Base-by-base conservation (phyloP, 92 coral and sea anemone species). In the Parazoanthus atlanticus region DNA sequence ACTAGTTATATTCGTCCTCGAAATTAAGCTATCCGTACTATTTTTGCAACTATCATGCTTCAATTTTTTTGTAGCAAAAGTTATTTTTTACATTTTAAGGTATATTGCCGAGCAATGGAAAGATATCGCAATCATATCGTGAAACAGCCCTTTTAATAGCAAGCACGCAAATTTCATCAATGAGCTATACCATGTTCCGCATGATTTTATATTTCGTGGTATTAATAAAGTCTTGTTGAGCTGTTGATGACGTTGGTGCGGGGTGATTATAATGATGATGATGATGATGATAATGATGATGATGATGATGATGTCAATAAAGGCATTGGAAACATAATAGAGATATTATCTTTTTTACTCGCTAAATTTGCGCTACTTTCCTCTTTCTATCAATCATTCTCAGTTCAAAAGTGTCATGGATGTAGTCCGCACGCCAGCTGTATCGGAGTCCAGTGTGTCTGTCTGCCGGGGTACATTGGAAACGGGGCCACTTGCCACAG, bases 341-440 rank as follows among this genome's bases (percentile, higher is more conserved):
- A n/a, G n/a, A n/a, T n/a, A n/a, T n/a, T n/a, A n/a, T n/a, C n/a
- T n/a, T n/a, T n/a, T 36, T 36, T 36, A 36, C 38, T 5, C 38
- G 38, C 38, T 36, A 36, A 2, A 36, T 36, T 36, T 2, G 2
- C 38, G 13, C 8, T 61, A 61, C 28, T 61, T 5, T 21, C 69
- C 8, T 25, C 6, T 25, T 25, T 61, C 25, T 61, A 13, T 19
- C 26, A 61, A 61, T 25, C 8, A 61, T 61, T 61, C 69, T 25
- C 74, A 97, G 99, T 94, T 30, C 91, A 92, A 54, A 86, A 84
- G 61, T 97, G 99, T 61, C 95, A 92, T 54, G 91, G 79, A 1
- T 97, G 99, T 70, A 94, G 94, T 75, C 95, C 87, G 3, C 93
- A 97, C 34, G 99, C 99, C 49, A 89, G 95, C 31, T 97, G 99